phyloP scores from a whole-genome alignment of 1,140 invertebrate genomes.

The Thrips palmi region DNA sequence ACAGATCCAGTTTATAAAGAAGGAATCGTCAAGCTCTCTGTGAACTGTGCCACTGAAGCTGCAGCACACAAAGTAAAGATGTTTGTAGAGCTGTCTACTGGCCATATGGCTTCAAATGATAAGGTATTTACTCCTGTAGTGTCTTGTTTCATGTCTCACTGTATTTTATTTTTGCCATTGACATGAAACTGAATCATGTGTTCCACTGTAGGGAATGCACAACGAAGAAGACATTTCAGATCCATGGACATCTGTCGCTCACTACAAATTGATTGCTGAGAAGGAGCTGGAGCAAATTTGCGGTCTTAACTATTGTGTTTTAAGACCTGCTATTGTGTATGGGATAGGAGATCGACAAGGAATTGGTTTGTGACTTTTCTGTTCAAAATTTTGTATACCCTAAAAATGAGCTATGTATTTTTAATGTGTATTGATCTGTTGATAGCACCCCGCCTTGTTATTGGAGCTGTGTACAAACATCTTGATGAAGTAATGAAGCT shows the following conservation, averaged over 20 bases:
- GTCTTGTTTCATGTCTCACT: background rate
- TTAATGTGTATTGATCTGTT: slow-evolving; percentile 15
- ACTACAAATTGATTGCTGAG: slow-evolving; percentile 71
- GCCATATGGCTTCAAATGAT: slow-evolving; percentile 57
- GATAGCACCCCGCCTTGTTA: slow-evolving; percentile 60
- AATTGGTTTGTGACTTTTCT: slow-evolving; percentile 40
- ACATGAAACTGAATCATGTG: background rate
- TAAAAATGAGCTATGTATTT: background rate
- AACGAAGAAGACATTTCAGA: slow-evolving; percentile 56
- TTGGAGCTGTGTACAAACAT: slow-evolving; percentile 75
- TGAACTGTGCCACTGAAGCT: slow-evolving; percentile 64
- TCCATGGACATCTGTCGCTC: slow-evolving; percentile 66
- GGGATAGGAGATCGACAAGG: slow-evolving; percentile 65
- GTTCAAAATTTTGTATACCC: background rate
- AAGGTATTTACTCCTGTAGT: slow-evolving; percentile 34
- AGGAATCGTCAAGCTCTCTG: slow-evolving; percentile 65
- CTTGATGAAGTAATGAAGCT: slow-evolving; percentile 79
- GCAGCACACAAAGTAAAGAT: slow-evolving; percentile 42
- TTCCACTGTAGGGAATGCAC: slow-evolving; percentile 35
- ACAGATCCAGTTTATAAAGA: slow-evolving; percentile 77
- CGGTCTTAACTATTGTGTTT: slow-evolving; percentile 56
- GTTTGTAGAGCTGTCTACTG: slow-evolving; percentile 71
- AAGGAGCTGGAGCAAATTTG: slow-evolving; percentile 45
- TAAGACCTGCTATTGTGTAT: slow-evolving; percentile 74
- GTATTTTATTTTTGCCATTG: background rate